Evolutionary conservation across 2,888 invertebrate genomes (phyloP).

Genomic region (Pteria penguin): DNA sequence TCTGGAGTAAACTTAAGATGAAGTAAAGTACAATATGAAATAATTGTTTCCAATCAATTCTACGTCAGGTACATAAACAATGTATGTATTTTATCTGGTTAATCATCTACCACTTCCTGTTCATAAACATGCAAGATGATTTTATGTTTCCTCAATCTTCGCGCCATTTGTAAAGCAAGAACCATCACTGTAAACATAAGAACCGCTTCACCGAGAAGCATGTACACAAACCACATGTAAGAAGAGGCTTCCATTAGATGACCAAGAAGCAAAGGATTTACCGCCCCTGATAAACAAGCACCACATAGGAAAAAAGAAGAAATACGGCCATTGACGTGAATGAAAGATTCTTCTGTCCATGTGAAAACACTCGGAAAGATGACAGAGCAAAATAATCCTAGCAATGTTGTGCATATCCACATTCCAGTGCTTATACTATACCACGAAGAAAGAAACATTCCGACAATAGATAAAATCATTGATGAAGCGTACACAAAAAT

Average conservation of each 20-base stretch:
- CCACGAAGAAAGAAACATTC: constrained; percentile 37
- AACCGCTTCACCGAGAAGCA: constrained; percentile 39
- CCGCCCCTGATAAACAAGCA: constrained; percentile 46
- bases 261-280: constrained; percentile 58
- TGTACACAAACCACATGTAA: constrained; percentile 53
- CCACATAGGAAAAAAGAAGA: constrained; percentile 54
- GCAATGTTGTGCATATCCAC: constrained; percentile 51
- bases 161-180: too few relatives aligned
- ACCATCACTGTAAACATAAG: too few relatives aligned
- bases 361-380: constrained; percentile 58
- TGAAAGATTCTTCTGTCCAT: constrained; percentile 59
- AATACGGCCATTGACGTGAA: constrained; percentile 54
- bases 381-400: constrained; percentile 57
- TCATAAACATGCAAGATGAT: too few relatives aligned
- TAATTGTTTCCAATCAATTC: too few relatives aligned
- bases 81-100: too few relatives aligned
- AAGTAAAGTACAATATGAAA: too few relatives aligned
- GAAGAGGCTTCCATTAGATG: constrained; percentile 53
- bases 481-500: constrained; percentile 32
- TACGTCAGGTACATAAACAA: too few relatives aligned
- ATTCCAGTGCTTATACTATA: constrained; percentile 36
- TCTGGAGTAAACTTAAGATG: too few relatives aligned
- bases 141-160: too few relatives aligned
- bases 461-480: constrained; percentile 17
- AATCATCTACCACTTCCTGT: too few relatives aligned